These are phyloP conservation scores for Dromas ardeola DNA, from an alignment of 2,113 vertebrate genomes.

Conservation along the genomic window DNA sequence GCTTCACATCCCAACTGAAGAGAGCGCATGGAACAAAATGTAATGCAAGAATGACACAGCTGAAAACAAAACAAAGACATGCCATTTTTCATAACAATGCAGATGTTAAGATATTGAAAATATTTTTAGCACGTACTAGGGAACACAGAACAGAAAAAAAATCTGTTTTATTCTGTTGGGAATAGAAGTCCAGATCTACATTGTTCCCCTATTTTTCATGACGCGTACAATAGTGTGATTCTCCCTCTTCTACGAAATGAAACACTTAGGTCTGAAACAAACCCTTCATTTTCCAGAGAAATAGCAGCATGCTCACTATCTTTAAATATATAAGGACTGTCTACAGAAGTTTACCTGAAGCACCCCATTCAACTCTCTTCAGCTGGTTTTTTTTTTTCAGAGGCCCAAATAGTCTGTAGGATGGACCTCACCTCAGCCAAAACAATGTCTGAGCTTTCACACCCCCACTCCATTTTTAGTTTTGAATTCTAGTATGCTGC, in stretches of 20 bases:
- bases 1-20: slow-evolving; percentile 42
- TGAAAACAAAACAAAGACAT: slow-evolving; percentile 59
- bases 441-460: neutral
- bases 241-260: neutral
- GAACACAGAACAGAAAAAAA: slow-evolving; percentile 25
- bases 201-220: slow-evolving; percentile 7
- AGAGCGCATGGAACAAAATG: slow-evolving; percentile 38
- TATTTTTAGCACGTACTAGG: slow-evolving; percentile 45
- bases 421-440: neutral
- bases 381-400: neutral
- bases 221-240: neutral
- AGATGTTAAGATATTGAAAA: slow-evolving; percentile 55
- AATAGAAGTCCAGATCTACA: slow-evolving; percentile 26
- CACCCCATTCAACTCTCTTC: neutral
- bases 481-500: neutral
- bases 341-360: neutral
- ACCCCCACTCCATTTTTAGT: neutral
- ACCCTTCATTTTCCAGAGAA: neutral
- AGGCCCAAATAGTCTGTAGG: neutral
- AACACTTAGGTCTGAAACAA: neutral
- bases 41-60: slow-evolving; percentile 48
- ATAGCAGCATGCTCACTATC: neutral
- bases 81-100: slow-evolving; percentile 54
- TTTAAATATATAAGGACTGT: neutral
- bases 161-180: neutral